Conservation (phyloP, 2,888 invertebrate species). For the Platypus cylindrus region DNA sequence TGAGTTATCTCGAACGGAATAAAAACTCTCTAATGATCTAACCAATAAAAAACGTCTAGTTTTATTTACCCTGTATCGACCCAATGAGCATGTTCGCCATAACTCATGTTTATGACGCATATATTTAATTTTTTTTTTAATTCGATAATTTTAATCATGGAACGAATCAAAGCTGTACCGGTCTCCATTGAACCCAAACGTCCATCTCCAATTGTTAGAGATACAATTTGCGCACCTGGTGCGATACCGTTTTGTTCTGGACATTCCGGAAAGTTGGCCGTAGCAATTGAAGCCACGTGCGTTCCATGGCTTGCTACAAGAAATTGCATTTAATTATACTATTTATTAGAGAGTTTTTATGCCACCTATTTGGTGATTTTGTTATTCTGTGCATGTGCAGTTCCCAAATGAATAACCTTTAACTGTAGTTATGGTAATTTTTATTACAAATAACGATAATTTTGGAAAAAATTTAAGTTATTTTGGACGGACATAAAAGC, state of each 20-base stretch:
- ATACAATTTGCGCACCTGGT: slow-evolving; percentile 90
- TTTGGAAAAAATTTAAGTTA: too few species aligned
- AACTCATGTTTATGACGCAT: slow-evolving; percentile 96
- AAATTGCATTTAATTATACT: too few species aligned
- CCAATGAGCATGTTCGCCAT: slow-evolving; percentile 92
- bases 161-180: slow-evolving; percentile 81
- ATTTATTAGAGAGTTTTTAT: too few species aligned
- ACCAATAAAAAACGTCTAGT: neutral
- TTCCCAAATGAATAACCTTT: too few species aligned
- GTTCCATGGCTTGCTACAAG: slow-evolving; percentile 87
- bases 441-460: too few species aligned
- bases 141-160: slow-evolving; percentile 80
- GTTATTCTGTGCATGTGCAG: too few species aligned
- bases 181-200: slow-evolving; percentile 94
- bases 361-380: too few species aligned
- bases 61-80: slow-evolving; percentile 70
- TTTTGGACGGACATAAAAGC: too few species aligned
- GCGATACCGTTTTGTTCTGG: slow-evolving; percentile 89
- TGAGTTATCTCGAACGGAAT: too few species aligned
- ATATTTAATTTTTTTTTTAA: slow-evolving; percentile 46
- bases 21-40: too few species aligned
- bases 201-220: slow-evolving; percentile 87
- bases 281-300: slow-evolving; percentile 93
- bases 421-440: too few species aligned
- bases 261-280: slow-evolving; percentile 75